Conservation (phyloP, 2,888 invertebrate genomes). For the Agrotis segetum region DNA sequence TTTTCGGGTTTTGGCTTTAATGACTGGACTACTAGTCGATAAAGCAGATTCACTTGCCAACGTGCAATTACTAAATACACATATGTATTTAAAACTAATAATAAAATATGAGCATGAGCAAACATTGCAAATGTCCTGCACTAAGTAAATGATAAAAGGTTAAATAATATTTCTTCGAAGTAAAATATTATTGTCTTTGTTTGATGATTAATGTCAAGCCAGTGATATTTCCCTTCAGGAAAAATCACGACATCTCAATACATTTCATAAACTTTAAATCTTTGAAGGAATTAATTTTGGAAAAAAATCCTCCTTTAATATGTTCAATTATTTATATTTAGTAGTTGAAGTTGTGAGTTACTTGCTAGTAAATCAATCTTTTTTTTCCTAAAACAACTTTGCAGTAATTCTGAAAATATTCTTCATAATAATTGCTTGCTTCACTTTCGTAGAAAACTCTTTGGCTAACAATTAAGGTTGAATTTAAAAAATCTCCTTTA, state of each 20-base stretch:
- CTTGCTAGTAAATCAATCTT: no score
- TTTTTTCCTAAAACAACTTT: neutral
- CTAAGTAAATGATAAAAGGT: constrained; percentile 29
- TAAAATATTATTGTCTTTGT: constrained; percentile 15
- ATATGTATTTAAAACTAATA: constrained; percentile 12
- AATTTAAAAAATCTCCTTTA: constrained; percentile 85
- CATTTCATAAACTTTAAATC: no score
- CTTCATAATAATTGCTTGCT: constrained; percentile 59
- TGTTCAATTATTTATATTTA: no score
- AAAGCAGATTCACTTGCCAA: no score
- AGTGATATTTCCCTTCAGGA: neutral
- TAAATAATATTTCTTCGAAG: constrained; percentile 22
- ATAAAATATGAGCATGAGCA: no score
- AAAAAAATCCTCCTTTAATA: no score
- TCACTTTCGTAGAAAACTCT: constrained; percentile 65
- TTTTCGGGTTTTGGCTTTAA: no score
- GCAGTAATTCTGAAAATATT: neutral
- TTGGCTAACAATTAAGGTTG: constrained; percentile 86
- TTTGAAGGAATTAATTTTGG: no score
- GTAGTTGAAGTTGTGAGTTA: no score
- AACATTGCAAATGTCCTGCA: constrained; percentile 30
- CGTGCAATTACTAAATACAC: constrained; percentile 15
- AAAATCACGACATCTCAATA: neutral
- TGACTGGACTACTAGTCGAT: no score
- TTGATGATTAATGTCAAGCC: neutral